Evolutionary conservation across 1,140 invertebrate species (phyloP), one percentile per base, ranked within the genome.

Genomic region (Acromyrmex echinatior): DNA sequence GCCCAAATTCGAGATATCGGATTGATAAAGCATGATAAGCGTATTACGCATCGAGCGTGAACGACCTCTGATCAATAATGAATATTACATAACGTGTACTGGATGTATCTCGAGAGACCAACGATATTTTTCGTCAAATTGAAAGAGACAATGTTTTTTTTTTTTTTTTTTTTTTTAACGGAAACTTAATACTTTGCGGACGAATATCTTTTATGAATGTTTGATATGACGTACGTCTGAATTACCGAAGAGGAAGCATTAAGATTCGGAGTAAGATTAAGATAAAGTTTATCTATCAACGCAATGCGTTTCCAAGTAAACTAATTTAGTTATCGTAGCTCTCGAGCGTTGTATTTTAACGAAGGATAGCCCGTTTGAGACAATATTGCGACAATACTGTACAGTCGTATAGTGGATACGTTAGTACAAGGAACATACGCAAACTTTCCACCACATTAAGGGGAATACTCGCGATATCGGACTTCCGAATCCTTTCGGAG

Each of bases 11-110:
- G 9, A 10, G 35, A 16, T 88, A 25, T 51, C 53, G 25, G 31
- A 31, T 25, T 49, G 70, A 84, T 84, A 84, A 51, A 74, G 21
- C 79, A 10, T 25, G 70, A 84, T 76, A 76, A 63, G 25, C 70
- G 56, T 74, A 16, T 35, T 60, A 82, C 39, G 31, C 45, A 39
- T 81, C 66, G 49, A 74, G 56, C 39, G 80, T 84, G 56, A 84
- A 84, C 70, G 80, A 84, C 70, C 80, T 62, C 39, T 73, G 70
- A 84, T 84, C 80, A 84, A 76, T 84, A 84, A 28, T 25, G 39
- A 74, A 84, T 76, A 39, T 84, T 84, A 51, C 80, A 25, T 84
- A 84, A 84, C 65, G 10, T 39, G 0, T 39, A 68, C 63, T 14
- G 63, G 9, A 70, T 81, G 10, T 31, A 14, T 35, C 1, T 2